Evolutionary conservation across 1,140 invertebrate genomes (phyloP).

Genomic region (Papilio helenus): DNA sequence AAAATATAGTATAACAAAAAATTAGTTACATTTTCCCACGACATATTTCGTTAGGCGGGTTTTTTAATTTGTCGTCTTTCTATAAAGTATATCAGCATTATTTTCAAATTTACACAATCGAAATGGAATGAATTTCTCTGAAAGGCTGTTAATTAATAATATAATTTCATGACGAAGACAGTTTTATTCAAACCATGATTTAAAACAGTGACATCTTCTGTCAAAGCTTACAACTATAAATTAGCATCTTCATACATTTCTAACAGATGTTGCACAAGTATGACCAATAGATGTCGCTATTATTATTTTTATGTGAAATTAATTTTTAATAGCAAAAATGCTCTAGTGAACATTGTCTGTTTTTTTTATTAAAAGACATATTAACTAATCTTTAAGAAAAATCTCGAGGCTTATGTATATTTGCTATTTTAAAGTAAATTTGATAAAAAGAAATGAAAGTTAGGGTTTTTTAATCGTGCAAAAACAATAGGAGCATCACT

Average conservation of each 20-base stretch:
- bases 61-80: no score
- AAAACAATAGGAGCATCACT: conserved; percentile 7
- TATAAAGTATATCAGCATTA: background rate
- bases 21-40: background rate
- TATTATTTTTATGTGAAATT: background rate
- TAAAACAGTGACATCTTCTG: background rate
- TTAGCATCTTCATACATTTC: background rate
- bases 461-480: background rate
- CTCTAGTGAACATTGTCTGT: background rate
- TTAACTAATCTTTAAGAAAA: background rate
- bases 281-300: background rate
- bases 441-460: background rate
- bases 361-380: background rate
- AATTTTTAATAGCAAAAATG: background rate
- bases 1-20: background rate
- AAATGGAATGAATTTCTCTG: background rate
- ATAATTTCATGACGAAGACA: background rate
- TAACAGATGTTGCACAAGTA: background rate
- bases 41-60: no score
- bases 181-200: background rate
- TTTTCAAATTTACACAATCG: background rate
- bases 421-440: background rate
- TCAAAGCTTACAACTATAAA: background rate
- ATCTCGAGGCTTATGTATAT: background rate
- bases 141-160: background rate